Evolutionary conservation across 2,113 vertebrate species (phyloP), one percentile per base, ranked within the genome.

Genomic region (Albula glossodonta): DNA sequence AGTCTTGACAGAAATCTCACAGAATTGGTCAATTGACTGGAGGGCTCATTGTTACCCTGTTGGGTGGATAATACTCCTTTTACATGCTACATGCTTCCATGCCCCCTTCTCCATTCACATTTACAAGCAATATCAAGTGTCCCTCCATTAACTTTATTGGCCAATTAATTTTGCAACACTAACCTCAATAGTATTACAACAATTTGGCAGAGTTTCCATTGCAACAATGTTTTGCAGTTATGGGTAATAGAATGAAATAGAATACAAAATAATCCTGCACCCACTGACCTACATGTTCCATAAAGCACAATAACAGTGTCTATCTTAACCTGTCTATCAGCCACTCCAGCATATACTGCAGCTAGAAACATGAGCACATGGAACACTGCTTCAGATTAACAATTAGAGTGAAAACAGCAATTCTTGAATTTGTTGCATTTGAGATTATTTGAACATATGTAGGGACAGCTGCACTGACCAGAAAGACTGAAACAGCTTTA

Each of bases 21-120:
- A 52, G 49, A 31, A 78, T 52, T 84, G 74, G 49, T 84, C 77
- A 77, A 78, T 77, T 79, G n/a, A 78, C 25, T 31, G 25, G 11
- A 52, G 70, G 51, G 41, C n/a, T 84, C 51, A 77, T 78, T n/a
- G 8, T 84, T 22, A 52, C 70, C 25, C 10, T 77, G 10, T 10
- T 77, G 15, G 53, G 25, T 15, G 19, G 51, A 84, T 77, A 84
- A 84, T 77, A n/a, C 48, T 12, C 51, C 63, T 51, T 25, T 84
- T 57, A 84, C 83, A 56, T 15, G 83, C 74, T 57, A 48, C 70
- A 53, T 52, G 22, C 31, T 84, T 31, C 51, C 31, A 53, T 41
- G 31, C 31, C 31, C 31, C 31, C 31, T 51, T 77, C 51, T 15
- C 63, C 70, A 19, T 79, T 70, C 31, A 63, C 60, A 13, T n/a